phyloP scores from a whole-genome alignment of 2,113 vertebrate genomes.

The Eulemur rufifrons region DNA sequence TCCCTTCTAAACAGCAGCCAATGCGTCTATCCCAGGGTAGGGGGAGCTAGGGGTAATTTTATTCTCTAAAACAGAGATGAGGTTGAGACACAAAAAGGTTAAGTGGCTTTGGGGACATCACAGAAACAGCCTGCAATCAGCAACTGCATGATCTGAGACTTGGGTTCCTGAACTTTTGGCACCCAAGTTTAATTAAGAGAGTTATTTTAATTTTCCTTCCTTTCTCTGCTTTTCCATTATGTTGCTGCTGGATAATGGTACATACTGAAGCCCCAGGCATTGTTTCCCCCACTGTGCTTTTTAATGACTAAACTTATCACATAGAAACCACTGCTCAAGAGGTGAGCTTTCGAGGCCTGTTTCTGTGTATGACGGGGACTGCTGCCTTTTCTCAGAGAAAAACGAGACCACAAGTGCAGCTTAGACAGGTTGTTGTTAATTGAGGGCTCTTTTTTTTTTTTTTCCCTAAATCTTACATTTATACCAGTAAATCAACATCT shows the following conservation, averaged over 20 bases:
- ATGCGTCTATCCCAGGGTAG: constrained; percentile 37
- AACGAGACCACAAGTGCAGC: constrained; percentile 79
- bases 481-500: constrained; percentile 83
- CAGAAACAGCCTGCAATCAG: neutral
- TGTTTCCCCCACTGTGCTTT: neutral
- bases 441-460: constrained; percentile 51
- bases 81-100: constrained; percentile 66
- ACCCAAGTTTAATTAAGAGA: constrained; percentile 60
- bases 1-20: constrained; percentile 66
- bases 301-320: constrained; percentile 14
- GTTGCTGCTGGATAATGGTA: constrained; percentile 3
- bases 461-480: constrained; percentile 61
- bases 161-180: constrained; percentile 24
- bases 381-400: constrained; percentile 69
- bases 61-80: constrained; percentile 56
- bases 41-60: constrained; percentile 58
- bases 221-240: constrained; percentile 44
- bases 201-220: constrained; percentile 50
- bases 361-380: neutral
- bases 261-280: neutral
- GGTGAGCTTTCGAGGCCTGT: neutral
- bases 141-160: neutral
- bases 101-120: constrained; percentile 62
- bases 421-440: constrained; percentile 74
- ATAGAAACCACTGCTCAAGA: constrained; percentile 21